phyloP scores from a whole-genome alignment of 2,888 invertebrate species.

The Epiblema foenella region DNA sequence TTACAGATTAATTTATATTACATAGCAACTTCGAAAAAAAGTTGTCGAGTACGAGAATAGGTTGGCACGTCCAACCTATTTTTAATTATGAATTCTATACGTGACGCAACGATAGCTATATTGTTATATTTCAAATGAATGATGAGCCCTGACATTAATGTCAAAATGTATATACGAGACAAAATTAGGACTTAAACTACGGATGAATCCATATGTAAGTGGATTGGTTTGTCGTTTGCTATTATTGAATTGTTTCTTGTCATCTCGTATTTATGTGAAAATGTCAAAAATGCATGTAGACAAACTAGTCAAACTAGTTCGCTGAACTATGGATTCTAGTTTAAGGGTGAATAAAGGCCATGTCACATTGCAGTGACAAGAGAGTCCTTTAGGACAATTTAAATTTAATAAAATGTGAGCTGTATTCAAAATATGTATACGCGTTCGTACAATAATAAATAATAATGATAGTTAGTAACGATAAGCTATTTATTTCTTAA shows the following conservation, averaged over 20 bases:
- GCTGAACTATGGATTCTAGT: not conserved
- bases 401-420: constrained; percentile 60
- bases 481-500: constrained; percentile 78
- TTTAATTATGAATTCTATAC: not conserved
- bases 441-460: constrained; percentile 83
- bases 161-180: constrained; percentile 11
- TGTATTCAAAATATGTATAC: constrained; percentile 83
- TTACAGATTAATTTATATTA: no score
- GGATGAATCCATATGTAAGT: not conserved
- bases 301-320: not conserved
- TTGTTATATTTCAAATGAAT: not conserved
- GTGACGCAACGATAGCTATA: not conserved
- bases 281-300: not conserved
- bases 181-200: not conserved
- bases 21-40: no score
- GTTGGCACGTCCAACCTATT: not conserved
- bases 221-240: not conserved
- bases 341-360: not conserved
- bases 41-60: not conserved
- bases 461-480: constrained; percentile 63
- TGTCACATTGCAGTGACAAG: constrained; percentile 42
- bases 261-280: not conserved
- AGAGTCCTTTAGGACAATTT: constrained; percentile 42
- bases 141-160: not conserved
- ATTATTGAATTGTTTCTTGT: not conserved